phyloP scores from a whole-genome alignment of 2,797 vertebrate species.

The Periophthalmus magnuspinnatus region DNA sequence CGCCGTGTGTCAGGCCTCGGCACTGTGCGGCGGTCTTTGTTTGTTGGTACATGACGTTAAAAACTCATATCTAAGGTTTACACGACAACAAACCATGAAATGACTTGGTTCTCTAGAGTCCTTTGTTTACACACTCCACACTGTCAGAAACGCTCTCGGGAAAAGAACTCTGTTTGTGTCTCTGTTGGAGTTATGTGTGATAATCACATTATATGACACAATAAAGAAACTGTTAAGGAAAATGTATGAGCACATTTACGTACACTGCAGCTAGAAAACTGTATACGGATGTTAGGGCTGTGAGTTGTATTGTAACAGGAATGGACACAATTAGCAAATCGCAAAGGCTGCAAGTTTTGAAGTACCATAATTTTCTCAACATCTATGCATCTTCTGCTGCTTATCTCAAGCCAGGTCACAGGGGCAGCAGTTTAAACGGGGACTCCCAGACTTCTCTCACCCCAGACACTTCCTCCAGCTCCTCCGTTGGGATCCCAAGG shows the following conservation, averaged over 20 bases:
- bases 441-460: too few relatives aligned
- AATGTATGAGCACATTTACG: background rate
- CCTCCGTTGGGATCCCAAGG: too few relatives aligned
- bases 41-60: conserved; percentile 1
- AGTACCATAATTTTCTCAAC: too few relatives aligned
- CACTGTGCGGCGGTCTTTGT: background rate
- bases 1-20: background rate
- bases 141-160: background rate
- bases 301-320: too few relatives aligned
- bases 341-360: too few relatives aligned
- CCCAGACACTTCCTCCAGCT: too few relatives aligned
- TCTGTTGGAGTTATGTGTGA: background rate
- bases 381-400: too few relatives aligned
- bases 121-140: background rate
- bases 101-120: conserved; percentile 3
- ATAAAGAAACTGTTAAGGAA: background rate
- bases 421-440: too few relatives aligned
- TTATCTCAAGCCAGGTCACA: too few relatives aligned
- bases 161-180: background rate
- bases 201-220: background rate
- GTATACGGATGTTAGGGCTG: background rate
- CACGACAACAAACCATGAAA: conserved; percentile 5
- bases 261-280: background rate
- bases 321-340: too few relatives aligned
- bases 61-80: conserved; percentile 10